Evolutionary conservation across 2,888 invertebrate species (phyloP), one percentile per base, ranked within the genome.

Genomic region (Drosophila nigricruria): DNA sequence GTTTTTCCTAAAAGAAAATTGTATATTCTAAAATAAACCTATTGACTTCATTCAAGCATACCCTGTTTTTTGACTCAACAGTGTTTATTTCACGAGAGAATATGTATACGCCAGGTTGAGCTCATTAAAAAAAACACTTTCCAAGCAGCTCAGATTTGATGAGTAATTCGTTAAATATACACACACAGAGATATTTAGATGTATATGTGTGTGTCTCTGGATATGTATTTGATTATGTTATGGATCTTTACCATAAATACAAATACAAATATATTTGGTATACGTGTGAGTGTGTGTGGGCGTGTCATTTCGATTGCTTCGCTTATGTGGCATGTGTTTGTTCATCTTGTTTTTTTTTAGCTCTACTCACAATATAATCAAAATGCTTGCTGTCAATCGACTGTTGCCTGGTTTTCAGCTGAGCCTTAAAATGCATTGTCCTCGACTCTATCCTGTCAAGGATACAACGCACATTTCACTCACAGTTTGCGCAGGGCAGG

Each of bases 141-240:
- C 88, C 54, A 54, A 89, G 63, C 74, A 72, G 69, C 88, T 75
- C 59, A n/a, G 73, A 72, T 70, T 72, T 63, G 82, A 88, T 84
- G 89, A 85, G 85, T 88, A 88, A 89, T 81, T 43, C 60, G 30
- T 50, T 23, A 25, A 58, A 63, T 53, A 56, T 25, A 75, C 30
- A 34, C 20, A 34, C 2, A 25, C 16, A 45, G 9, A 43, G 3
- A 18, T 47, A 14, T 16, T 4, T 57, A 5, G 53, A 34, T n/a
- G 2, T 45, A n/a, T n/a, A n/a, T 27, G 2, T 5, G 30, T 30
- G 10, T 30, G 30, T 30, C 30, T 30, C 30, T 30, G 30, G 30
- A 38, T 53, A 50, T 49, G 30, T 71, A 53, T 68, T 45, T 45
- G 53, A 63, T 49, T 70, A 56, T 70, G 61, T 62, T 77, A 57